Evolutionary conservation across 1,140 invertebrate species (phyloP).

Genomic region (Micrasema minimum): DNA sequence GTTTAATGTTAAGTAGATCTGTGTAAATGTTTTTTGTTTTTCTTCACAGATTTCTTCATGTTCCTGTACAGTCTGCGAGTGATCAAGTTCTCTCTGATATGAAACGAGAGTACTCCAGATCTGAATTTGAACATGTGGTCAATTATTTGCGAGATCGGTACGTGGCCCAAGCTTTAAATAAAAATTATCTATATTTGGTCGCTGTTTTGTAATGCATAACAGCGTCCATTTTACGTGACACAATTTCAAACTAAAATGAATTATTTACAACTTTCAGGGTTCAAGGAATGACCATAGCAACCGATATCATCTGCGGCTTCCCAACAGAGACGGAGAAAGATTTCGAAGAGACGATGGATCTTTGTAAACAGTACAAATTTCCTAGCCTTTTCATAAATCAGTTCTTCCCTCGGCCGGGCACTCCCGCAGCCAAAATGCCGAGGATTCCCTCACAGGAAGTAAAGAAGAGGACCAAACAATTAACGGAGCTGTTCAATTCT

Average conservation of each 20-base stretch:
- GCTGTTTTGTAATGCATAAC: no score
- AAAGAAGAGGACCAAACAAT: slow-evolving; percentile 87
- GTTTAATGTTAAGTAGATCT: no score
- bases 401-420: slow-evolving; percentile 95
- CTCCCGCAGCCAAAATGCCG: slow-evolving; percentile 91
- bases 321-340: slow-evolving; percentile 94
- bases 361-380: slow-evolving; percentile 91
- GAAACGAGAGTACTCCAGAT: slow-evolving; percentile 92
- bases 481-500: slow-evolving; percentile 92
- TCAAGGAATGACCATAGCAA: slow-evolving; percentile 91
- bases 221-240: no score
- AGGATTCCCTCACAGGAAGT: slow-evolving; percentile 84
- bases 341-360: slow-evolving; percentile 87
- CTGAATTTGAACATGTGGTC: slow-evolving; percentile 91
- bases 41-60: slow-evolving; percentile 87
- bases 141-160: slow-evolving; percentile 83
- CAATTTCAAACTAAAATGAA: no score
- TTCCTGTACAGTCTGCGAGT: slow-evolving; percentile 97
- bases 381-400: slow-evolving; percentile 97
- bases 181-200: no score
- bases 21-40: no score
- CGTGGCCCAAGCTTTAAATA: no score
- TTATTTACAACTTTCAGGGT: no score
- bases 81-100: slow-evolving; percentile 94
- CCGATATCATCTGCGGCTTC: slow-evolving; percentile 98